phyloP scores from a whole-genome alignment of 1,140 invertebrate genomes.

The Drosophila ercepeae region DNA sequence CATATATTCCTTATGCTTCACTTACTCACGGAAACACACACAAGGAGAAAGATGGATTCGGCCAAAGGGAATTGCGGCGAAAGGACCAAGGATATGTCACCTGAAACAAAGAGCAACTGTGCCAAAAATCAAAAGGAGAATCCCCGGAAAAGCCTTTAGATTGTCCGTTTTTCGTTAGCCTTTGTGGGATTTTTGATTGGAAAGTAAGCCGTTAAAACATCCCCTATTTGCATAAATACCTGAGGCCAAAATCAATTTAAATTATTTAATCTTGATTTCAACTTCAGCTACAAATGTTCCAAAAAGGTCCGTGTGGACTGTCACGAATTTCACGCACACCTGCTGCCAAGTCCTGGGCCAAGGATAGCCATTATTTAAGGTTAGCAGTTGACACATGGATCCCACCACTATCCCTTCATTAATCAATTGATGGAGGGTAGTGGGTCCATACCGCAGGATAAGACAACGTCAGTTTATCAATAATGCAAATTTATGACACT shows the following conservation, averaged over 20 bases:
- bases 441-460: slow-evolving; percentile 25
- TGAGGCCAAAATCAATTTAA: too few relatives aligned
- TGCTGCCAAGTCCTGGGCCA: slow-evolving; percentile 15
- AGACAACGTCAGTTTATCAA: slow-evolving; percentile 31
- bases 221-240: too few relatives aligned
- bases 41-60: neutral
- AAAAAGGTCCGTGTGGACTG: slow-evolving; percentile 17
- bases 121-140: slow-evolving; percentile 33
- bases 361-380: slow-evolving; percentile 36
- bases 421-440: slow-evolving; percentile 34
- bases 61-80: neutral
- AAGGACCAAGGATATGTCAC: slow-evolving; percentile 21
- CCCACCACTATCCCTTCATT: slow-evolving; percentile 15
- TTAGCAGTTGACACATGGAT: slow-evolving; percentile 55
- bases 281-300: neutral
- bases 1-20: slow-evolving; percentile 35
- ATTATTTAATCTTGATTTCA: neutral
- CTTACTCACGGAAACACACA: slow-evolving; percentile 7
- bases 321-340: slow-evolving; percentile 47
- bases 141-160: too few relatives aligned
- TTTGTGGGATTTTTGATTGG: slow-evolving; percentile 8
- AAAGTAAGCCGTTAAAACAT: too few relatives aligned
- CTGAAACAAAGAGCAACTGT: slow-evolving; percentile 53
- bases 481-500: slow-evolving; percentile 66
- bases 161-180: neutral